Evolutionary conservation across 2,113 vertebrate genomes (phyloP).

Genomic region (Lepisosteus oculatus): DNA sequence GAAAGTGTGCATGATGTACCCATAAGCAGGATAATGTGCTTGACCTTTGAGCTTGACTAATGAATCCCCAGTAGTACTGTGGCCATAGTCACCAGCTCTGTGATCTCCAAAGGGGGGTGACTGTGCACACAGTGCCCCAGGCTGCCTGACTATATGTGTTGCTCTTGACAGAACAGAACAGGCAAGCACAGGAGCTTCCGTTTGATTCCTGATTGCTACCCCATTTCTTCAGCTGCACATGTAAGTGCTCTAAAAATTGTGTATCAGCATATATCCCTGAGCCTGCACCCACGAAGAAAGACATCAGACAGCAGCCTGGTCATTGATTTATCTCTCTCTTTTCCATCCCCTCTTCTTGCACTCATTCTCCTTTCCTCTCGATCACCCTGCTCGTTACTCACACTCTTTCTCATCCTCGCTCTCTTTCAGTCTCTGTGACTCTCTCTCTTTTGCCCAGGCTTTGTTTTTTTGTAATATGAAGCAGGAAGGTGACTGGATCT

Average conservation of each 20-base stretch:
- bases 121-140: not conserved
- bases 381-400: not conserved
- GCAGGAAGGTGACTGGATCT: no score
- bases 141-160: not conserved
- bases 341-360: not conserved
- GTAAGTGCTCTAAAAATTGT: not conserved
- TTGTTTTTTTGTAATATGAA: not conserved
- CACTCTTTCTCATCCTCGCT: not conserved
- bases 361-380: not conserved
- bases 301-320: constrained; percentile 19
- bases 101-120: not conserved
- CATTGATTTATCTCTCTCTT: not conserved
- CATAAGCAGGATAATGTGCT: not conserved
- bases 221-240: not conserved
- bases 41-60: not conserved
- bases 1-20: not conserved
- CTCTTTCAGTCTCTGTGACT: not conserved
- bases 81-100: not conserved
- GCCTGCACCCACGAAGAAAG: constrained; percentile 7
- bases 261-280: not conserved
- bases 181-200: not conserved
- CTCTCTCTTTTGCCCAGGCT: not conserved
- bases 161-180: not conserved
- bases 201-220: not conserved
- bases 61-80: not conserved